A percentile compares a stretch with the other conserved stretches of the same genome.
These are phyloP conservation scores for Semicossyphus pulcher DNA, from an alignment of 2,113 vertebrate species.

Conservation along the genomic window DNA sequence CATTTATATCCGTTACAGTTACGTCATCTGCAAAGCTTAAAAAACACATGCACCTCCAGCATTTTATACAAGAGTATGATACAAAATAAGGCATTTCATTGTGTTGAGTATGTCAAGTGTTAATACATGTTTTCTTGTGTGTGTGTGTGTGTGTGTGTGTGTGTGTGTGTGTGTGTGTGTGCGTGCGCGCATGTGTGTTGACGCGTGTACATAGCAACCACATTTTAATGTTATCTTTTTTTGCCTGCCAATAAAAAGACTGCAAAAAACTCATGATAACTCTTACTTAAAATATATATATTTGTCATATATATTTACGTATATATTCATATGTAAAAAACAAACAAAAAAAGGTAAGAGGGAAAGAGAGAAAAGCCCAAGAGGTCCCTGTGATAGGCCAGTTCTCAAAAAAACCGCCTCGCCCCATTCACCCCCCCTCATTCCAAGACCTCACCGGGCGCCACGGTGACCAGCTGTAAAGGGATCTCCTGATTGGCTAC, in stretches of 20 bases:
- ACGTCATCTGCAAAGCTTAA: constrained; percentile 89
- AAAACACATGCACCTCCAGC: constrained; percentile 99
- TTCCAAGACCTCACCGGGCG: constrained; percentile 97
- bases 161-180: constrained; percentile 71
- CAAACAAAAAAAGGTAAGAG: constrained; percentile 56
- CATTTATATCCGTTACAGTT: constrained; percentile 69
- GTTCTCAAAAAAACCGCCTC: constrained; percentile 51
- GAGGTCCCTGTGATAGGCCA: constrained; percentile 81
- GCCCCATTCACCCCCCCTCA: constrained; percentile 86
- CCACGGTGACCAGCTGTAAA: constrained; percentile 98
- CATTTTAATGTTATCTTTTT: constrained; percentile 91
- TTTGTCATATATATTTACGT: constrained; percentile 87
- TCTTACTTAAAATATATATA: constrained; percentile 89
- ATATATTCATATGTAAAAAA: constrained; percentile 85
- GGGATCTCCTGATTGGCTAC: constrained; percentile 98
- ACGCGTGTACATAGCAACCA: constrained; percentile 91
- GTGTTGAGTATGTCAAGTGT: constrained; percentile 77
- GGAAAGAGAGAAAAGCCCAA: constrained; percentile 70
- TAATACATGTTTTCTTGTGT: constrained; percentile 53
- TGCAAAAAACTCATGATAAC: constrained; percentile 92
- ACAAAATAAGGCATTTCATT: constrained; percentile 99
- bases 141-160: no score
- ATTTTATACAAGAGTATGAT: constrained; percentile 99
- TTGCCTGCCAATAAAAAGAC: constrained; percentile 97
- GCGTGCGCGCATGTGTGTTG: constrained; percentile 41